Evolutionary conservation across 1,140 invertebrate genomes (phyloP), one percentile per base, ranked within the genome.

Genomic region (Saccostrea echinata): DNA sequence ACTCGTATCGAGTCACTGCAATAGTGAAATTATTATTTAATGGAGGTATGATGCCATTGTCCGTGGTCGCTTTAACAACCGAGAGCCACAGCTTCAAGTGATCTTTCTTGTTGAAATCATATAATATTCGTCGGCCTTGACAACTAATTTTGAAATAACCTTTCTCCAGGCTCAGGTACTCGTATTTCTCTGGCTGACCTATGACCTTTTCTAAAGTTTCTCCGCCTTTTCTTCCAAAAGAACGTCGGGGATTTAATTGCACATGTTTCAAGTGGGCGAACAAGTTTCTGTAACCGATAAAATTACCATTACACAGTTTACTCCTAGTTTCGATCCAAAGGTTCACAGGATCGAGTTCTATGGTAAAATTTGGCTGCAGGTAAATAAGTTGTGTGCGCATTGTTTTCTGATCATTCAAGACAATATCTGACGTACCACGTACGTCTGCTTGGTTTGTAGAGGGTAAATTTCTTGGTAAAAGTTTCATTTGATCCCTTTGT

Each of bases 1-100:
- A 95, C 81, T 95, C 94, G 88, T 94, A 94, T 33, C 94, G 84
- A 35, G 87, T 84, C 0, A 93, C 86, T 51, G 92, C 93, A 33
- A 93, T 85, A 0, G 92, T 85, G 55, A 92, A 87, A n/a, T 88
- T 85, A 13, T 71, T 51, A 6, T 76, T 3, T 18, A 30, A 30
- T 11, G 27, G 33, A 0, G 55, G 16, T 76, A 16, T 55, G 24
- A 52, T 33, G 64, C 51, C 11, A 11, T 84, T 52, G 27, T 24
- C 43, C 24, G 57, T 52, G 35, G 21, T 84, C 21, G 27, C 24
- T 53, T 87, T 80, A 21, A 89, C 30, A 16, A 35, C 64, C 18
- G 55, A n/a, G 13, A 85, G 83, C 80, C 89, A 88, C 13, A 24
- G n/a, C 6, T 16, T 71, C n/a, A 87, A 24, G 9, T 84, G 57